A percentile compares a stretch with the other conserved stretches of the same genome.
These are phyloP conservation scores for Sebastes dallii DNA, from an alignment of 2,797 vertebrate genomes.

Conservation along the genomic window DNA sequence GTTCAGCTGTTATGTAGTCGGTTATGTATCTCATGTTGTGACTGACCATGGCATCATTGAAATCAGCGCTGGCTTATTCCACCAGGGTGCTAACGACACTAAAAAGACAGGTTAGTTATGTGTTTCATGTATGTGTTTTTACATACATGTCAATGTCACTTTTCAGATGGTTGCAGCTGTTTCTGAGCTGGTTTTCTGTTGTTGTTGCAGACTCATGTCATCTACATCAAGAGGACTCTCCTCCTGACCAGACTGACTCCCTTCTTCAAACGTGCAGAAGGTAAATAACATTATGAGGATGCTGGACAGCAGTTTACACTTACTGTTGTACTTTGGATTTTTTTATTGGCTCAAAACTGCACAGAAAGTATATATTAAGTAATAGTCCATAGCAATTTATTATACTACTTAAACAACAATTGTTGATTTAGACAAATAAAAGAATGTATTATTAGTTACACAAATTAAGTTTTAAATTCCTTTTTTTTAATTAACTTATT, in stretches of 20 bases:
- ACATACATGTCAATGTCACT: constrained; percentile 4
- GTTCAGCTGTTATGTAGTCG: constrained; percentile 15
- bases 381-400: background rate
- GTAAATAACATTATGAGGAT: constrained; percentile 33
- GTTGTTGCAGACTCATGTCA: constrained; percentile 52
- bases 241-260: constrained; percentile 47
- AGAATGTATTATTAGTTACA: background rate
- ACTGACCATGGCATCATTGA: constrained; percentile 68
- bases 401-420: background rate
- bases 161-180: background rate
- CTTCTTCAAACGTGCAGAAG: constrained; percentile 52
- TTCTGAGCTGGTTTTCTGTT: background rate
- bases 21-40: no score
- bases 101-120: constrained; percentile 60
- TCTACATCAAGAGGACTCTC: constrained; percentile 68
- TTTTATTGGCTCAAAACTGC: background rate
- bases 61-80: constrained; percentile 50
- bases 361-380: background rate
- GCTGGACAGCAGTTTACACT: background rate
- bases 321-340: no score
- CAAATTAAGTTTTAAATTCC: background rate
- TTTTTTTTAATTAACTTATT: no score
- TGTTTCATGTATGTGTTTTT: background rate
- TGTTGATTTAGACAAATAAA: background rate
- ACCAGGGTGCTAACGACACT: constrained; percentile 48